Base-by-base conservation (phyloP, 2,797 vertebrate species). In the Oreortyx pictus region DNA sequence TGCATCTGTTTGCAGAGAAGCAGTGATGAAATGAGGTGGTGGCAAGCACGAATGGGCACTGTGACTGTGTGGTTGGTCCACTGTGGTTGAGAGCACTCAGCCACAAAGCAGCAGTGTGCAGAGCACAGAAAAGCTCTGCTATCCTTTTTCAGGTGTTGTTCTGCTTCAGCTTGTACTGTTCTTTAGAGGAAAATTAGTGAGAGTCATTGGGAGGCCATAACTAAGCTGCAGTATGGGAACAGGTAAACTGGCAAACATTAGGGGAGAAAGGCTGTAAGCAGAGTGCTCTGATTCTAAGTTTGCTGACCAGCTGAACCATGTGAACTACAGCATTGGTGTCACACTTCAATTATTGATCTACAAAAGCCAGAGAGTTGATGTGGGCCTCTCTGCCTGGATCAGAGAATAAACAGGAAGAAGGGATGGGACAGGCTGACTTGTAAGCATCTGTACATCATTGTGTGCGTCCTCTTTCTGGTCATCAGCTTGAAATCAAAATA, bases 41-140 rank as follows among this genome's bases (percentile, higher is more conserved):
- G 60, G 22, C 15, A 43, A 11, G 17, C 46, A 43, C 4, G 14
- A 44, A 27, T 23, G 59, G 31, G 18, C 20, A 31, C 43, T 1
- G 0, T 29, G 37, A 27, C 14, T 61, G 18, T 9, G 27, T 14
- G 9, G 23, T 35, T 15, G 10, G 11, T 22, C 61, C 18, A 0
- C 2, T 15, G 35, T 6, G 7, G 0, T 3, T 54, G 59, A 25
- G 39, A 77, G 25, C 11, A 6, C 22, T 76, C 29, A 33, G 61
- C 18, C 11, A 17, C 31, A 22, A 4, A 75, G 29, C 67, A 91
- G 18, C 27, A 12, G n/a, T 16, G 7, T 23, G 35, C 11, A 46
- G 46, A 31, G 5, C n/a, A 57, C 4, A 12, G 14, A 46, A 56
- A 84, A 72, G 31, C 24, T 65, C 20, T 41, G 8, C 27, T 16